Conservation (phyloP, 2,888 invertebrate genomes). For the Arenicola marina region DNA sequence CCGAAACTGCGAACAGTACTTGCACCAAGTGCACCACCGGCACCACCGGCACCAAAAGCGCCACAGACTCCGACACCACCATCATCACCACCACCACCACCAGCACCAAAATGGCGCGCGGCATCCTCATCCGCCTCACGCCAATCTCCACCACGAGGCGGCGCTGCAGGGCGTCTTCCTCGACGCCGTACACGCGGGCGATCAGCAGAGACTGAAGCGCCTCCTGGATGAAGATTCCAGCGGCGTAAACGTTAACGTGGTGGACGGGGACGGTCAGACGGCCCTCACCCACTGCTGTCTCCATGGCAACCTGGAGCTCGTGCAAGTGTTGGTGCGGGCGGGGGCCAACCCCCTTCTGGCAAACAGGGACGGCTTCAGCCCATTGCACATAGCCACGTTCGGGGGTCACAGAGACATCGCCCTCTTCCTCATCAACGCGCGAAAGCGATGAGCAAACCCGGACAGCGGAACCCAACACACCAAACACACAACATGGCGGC, state of each 20-base stretch:
- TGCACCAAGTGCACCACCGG: too few species aligned
- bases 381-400: constrained; percentile 59
- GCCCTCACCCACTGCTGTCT: constrained; percentile 59
- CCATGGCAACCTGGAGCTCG: constrained; percentile 61
- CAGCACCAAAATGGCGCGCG: too few species aligned
- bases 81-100: too few species aligned
- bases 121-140: too few species aligned
- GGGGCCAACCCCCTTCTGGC: constrained; percentile 61
- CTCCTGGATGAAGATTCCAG: constrained; percentile 55
- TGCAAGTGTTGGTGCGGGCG: constrained; percentile 60
- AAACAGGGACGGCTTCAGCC: constrained; percentile 62
- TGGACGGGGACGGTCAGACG: constrained; percentile 61
- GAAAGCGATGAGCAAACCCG: constrained; percentile 4
- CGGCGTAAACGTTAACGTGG: constrained; percentile 59
- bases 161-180: constrained; percentile 56
- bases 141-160: too few species aligned
- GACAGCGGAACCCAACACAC: too few species aligned
- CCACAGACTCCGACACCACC: too few species aligned
- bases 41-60: too few species aligned
- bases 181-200: constrained; percentile 57
- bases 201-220: constrained; percentile 50
- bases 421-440: constrained; percentile 27
- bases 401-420: constrained; percentile 51
- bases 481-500: too few species aligned
- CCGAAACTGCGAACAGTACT: too few species aligned